Evolutionary conservation across 1,140 invertebrate genomes (phyloP), one percentile per base, ranked within the genome.

Genomic region (Magallana ariakensis): DNA sequence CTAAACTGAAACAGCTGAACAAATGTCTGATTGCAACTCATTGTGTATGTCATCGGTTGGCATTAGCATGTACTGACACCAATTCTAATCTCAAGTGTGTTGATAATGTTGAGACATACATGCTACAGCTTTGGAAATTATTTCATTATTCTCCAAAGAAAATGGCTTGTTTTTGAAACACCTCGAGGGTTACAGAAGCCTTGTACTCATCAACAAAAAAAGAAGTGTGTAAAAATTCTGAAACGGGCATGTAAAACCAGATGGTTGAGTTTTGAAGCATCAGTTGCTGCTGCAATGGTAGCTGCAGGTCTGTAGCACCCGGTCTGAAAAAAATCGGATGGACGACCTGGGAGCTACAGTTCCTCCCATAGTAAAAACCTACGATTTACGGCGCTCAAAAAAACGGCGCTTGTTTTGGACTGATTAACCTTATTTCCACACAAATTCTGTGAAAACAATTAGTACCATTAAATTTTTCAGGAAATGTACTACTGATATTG

Each of bases 181-280:
- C 33, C 19, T 55, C 13, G 46, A 70, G 54, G 60, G 60, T 54
- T 84, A 84, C 53, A 46, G 83, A 84, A 16, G 55, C 26, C 16
- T 70, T 53, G 15, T 84, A 54, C 19, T 70, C 15, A 10, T 46
- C 58, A 54, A 33, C 19, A 60, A 85, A 58, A 66, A 11, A 57
- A 88, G 26, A 81, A 82, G 85, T 85, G 22, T 88, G 22, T 57
- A 7, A 82, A 57, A 85, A 57, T 19, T 26, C 62, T 88, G 53
- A 88, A 88, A 70, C 85, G 85, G 53, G 87, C 87, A 16, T 88
- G 87, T 66, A 85, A 83, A 66, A 88, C 85, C 9, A 70, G 87
- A 80, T 88, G 87, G 87, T 57, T 86, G 46, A 86, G 80, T 62
- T 83, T 88, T 57, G 84, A 88, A 13, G 80, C 84, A 70, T 83